phyloP scores from a whole-genome alignment of 2,113 vertebrate species.

The Nicator chloris region DNA sequence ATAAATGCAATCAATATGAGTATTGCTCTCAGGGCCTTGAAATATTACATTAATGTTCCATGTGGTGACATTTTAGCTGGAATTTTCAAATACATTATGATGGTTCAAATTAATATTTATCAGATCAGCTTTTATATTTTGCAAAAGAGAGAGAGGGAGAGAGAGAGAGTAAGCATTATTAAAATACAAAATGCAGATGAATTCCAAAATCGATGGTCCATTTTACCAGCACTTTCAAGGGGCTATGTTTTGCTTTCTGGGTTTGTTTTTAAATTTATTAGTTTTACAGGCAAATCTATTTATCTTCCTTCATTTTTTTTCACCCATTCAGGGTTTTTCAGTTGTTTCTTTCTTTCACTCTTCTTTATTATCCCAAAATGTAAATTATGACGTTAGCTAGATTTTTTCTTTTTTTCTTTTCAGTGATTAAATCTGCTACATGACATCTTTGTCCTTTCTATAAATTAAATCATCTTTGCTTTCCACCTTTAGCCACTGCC shows the following conservation, averaged over 20 bases:
- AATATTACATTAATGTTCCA: constrained; percentile 99
- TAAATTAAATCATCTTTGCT: constrained; percentile 84
- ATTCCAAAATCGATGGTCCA: constrained; percentile 86
- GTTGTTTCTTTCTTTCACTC: constrained; percentile 72
- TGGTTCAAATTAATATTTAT: constrained; percentile 99
- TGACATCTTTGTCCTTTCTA: constrained; percentile 84
- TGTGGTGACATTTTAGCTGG: constrained; percentile 99
- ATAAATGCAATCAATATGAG: constrained; percentile 99
- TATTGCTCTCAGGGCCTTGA: constrained; percentile 99
- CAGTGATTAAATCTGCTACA: constrained; percentile 86
- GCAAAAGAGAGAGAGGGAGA: constrained; percentile 87
- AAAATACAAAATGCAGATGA: constrained; percentile 92
- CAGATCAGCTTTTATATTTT: constrained; percentile 99
- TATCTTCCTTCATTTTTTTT: constrained; percentile 63
- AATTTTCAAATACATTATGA: constrained; percentile 99
- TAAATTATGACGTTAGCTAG: constrained; percentile 79
- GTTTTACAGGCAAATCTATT: constrained; percentile 80
- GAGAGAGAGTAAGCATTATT: constrained; percentile 84
- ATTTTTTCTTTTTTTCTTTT: constrained; percentile 72
- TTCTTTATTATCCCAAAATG: constrained; percentile 82
- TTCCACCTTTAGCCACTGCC: constrained; percentile 77
- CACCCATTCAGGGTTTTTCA: constrained; percentile 57
- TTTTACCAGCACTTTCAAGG: constrained; percentile 82
- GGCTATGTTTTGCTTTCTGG: constrained; percentile 79
- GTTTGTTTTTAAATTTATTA: constrained; percentile 84